Evolutionary conservation across 2,888 invertebrate genomes (phyloP), one percentile per base, ranked within the genome.

Genomic region (Catocala fraxini): DNA sequence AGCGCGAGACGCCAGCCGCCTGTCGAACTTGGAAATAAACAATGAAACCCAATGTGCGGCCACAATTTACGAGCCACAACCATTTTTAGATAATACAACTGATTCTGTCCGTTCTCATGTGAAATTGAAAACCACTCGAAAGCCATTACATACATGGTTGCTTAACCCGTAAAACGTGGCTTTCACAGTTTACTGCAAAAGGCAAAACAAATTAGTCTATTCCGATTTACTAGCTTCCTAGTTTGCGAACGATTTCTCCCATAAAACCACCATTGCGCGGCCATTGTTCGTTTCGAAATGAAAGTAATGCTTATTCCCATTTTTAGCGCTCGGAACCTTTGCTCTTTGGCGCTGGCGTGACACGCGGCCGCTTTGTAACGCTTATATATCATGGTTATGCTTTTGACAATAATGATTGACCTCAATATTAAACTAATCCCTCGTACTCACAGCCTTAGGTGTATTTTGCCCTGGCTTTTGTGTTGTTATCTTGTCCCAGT

Each of bases 181-280:
- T 83, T 85, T 85, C 85, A 84, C 84, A 82, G 74, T 81, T 82
- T 84, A 80, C 90, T 88, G 82, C 87, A 87, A 88, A 89, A 88
- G 91, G 91, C 83, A 84, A 89, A 88, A 85, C 89, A 86, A 91
- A 92, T 92, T 91, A 90, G 89, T 88, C 80, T 83, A 81, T 81
- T 84, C 85, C 83, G 84, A 87, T 88, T 86, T 86, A 82, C 83
- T 79, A 75, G 82, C 83, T 87, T 87, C 88, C 88, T 84, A 83
- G 82, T 85, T 79, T 72, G 80, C 77, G 78, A 79, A 73, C 83
- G 86, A 88, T 90, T 87, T 89, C 86, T 83, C 84, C 83, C 75
- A 80, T 82, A 81, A 84, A 76, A 83, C 80, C 80, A 39, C 35
- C 77, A 82, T 81, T 80, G 76, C 70, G 75, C 71, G 76, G 72